Evolutionary conservation across 2,888 invertebrate genomes (phyloP).

Genomic region (Phytoseiulus persimilis): DNA sequence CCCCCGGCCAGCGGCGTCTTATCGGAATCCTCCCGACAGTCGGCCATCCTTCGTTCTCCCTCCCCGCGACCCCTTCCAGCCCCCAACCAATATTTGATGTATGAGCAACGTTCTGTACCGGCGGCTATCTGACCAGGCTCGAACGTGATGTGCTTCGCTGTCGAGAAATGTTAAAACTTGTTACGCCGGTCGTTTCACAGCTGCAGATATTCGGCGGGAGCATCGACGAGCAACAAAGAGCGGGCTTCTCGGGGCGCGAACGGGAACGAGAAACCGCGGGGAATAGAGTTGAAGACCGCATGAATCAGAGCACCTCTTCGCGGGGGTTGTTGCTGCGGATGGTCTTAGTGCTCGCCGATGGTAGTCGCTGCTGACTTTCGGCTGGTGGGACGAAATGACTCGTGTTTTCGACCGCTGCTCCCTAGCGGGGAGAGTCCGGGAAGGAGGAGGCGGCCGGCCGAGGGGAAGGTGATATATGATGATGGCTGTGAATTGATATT

Average conservation of each 20-base stretch:
- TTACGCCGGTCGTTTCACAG: background rate
- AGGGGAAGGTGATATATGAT: background rate
- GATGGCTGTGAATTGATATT: constrained; percentile 5
- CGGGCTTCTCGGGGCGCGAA: background rate
- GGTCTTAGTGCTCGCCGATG: background rate
- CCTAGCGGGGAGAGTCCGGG: background rate
- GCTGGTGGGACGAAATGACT: constrained; percentile 5
- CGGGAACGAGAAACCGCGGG: background rate
- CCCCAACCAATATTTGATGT: background rate
- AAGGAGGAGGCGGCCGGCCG: background rate
- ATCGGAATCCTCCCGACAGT: background rate
- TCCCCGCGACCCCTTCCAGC: background rate
- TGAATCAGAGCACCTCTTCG: background rate
- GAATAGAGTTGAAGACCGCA: background rate
- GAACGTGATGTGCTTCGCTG: background rate
- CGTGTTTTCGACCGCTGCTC: background rate
- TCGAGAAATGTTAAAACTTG: background rate
- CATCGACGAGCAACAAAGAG: background rate
- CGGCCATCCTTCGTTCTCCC: background rate
- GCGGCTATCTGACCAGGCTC: background rate
- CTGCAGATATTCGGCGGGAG: background rate
- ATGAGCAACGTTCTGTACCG: background rate
- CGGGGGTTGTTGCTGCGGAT: background rate
- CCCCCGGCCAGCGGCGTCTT: background rate
- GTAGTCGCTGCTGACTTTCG: background rate